Conservation (phyloP, 2,797 vertebrate species). For the Sebastes taczanowskii region DNA sequence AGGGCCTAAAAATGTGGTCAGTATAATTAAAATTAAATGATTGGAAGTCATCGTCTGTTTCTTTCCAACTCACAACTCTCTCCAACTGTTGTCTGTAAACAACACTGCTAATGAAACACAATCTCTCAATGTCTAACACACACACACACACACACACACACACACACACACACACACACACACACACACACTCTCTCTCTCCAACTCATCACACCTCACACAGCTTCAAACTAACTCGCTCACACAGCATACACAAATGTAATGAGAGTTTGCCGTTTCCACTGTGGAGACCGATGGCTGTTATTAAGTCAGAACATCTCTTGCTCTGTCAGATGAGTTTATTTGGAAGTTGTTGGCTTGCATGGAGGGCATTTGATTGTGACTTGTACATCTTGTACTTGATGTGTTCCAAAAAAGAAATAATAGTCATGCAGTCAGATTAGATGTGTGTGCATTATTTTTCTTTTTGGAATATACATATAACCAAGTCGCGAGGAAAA, state of each 20-base stretch:
- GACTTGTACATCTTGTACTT: conserved; percentile 12
- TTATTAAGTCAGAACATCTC: conserved; percentile 51
- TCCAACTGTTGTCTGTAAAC: conserved; percentile 58
- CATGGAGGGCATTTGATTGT: conserved; percentile 35
- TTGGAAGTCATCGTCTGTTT: conserved; percentile 47
- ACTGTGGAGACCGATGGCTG: conserved; percentile 57
- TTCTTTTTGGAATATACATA: too few relatives aligned
- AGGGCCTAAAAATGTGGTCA: conserved; percentile 18
- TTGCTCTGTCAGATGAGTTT: conserved; percentile 40
- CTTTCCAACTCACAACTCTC: conserved; percentile 39
- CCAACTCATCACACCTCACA: not conserved
- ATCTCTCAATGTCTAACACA: conserved; percentile 1
- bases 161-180: not conserved
- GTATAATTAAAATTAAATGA: conserved; percentile 58
- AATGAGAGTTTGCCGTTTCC: conserved; percentile 54
- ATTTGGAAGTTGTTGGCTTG: conserved; percentile 21
- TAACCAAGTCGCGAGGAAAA: not conserved
- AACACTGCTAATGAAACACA: conserved; percentile 63
- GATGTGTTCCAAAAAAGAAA: not conserved
- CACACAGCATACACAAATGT: conserved; percentile 39
- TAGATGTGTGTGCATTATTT: too few relatives aligned
- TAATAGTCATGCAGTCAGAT: too few relatives aligned
- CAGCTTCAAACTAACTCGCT: not conserved
- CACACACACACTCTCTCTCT: not conserved
- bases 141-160: not conserved